A percentile compares a stretch with the other conserved stretches of the same genome.
These are phyloP conservation scores for silkworm (Bombyx mori) DNA, from an alignment of 1,140 invertebrate genomes.

Conservation along the genomic window DNA sequence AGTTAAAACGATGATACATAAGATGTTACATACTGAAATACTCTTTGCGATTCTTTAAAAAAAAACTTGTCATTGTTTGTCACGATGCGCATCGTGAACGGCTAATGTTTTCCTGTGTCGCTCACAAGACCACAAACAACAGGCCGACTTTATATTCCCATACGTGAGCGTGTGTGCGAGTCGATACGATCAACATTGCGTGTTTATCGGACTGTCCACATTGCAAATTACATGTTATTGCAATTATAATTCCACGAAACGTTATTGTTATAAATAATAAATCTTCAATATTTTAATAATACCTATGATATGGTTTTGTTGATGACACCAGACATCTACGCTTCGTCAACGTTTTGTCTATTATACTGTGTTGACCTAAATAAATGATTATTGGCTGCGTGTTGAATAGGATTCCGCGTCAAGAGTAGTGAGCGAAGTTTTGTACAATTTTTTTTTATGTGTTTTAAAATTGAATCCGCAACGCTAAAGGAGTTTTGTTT, in stretches of 20 bases:
- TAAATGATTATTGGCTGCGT: too few relatives aligned
- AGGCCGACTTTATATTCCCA: slow-evolving; percentile 15
- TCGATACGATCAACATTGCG: slow-evolving; percentile 19
- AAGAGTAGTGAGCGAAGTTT: too few relatives aligned
- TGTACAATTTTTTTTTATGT: too few relatives aligned
- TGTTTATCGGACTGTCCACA: slow-evolving; percentile 16
- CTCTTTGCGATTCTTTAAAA: slow-evolving; percentile 3
- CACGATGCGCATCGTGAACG: slow-evolving; percentile 21
- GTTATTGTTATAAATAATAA: slow-evolving; percentile 1
- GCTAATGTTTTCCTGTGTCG: slow-evolving; percentile 30
- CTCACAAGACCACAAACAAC: slow-evolving; percentile 28
- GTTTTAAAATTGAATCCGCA: too few relatives aligned
- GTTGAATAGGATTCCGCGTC: too few relatives aligned
- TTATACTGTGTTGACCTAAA: too few relatives aligned
- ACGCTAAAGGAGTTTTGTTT: too few relatives aligned
- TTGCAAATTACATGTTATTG: slow-evolving; percentile 14
- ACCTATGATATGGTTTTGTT: background rate
- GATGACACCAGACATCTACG: background rate
- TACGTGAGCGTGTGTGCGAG: slow-evolving; percentile 5
- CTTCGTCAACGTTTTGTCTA: too few relatives aligned
- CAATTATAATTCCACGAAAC: slow-evolving; percentile 11
- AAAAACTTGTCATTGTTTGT: slow-evolving; percentile 42
- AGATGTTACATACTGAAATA: too few relatives aligned
- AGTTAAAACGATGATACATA: too few relatives aligned
- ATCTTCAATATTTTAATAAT: too few relatives aligned